Base-by-base conservation (phyloP, 2,888 invertebrate genomes). In the Drosophila cracens region DNA sequence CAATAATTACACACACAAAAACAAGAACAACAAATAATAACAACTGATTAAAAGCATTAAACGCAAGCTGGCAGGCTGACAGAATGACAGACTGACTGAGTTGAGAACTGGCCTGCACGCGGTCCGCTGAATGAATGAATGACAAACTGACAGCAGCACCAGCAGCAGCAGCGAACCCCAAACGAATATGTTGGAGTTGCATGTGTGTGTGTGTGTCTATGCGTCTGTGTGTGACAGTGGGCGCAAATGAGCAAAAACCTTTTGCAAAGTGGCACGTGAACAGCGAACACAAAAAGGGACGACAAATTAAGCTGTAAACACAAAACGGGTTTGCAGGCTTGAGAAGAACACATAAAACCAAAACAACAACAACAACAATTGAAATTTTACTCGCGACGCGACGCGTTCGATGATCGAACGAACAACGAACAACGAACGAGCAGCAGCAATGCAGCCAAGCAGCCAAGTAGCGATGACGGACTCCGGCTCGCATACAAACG, bases 291-390 rank as follows among this genome's bases (percentile, higher is more conserved):
- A 62, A 25, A 53, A 56, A 72, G 72, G 72, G 57, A 56, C 52
- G 46, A 46, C 77, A 85, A 89, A 85, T 85, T 85, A 89, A 85
- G 85, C 85, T 85, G 85, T 85, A 89, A 83, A 84, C 87, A 84
- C 87, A 85, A 79, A 79, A 79, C 78, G 71, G 81, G 78, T 79
- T 79, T 81, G 77, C 83, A 76, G 85, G 76, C 70, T 65, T 31
- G 65, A 51, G 58, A 46, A 40, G 65, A 52, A 54, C 52, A 56
- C 60, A 51, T 73, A 52, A 58, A 27, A 29, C 33, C 43, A 51
- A 64, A 65, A 27, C 74, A 64, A 58, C 31, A 48, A 49, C 54
- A 61, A 36, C 69, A 69, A 66, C 67, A 67, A 52, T 29, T 52
- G 48, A 31, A 64, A 38, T 63, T 34, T 61, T 66, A 67, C 75